Base-by-base conservation (phyloP, 2,113 vertebrate genomes). In the Orycteropus afer region DNA sequence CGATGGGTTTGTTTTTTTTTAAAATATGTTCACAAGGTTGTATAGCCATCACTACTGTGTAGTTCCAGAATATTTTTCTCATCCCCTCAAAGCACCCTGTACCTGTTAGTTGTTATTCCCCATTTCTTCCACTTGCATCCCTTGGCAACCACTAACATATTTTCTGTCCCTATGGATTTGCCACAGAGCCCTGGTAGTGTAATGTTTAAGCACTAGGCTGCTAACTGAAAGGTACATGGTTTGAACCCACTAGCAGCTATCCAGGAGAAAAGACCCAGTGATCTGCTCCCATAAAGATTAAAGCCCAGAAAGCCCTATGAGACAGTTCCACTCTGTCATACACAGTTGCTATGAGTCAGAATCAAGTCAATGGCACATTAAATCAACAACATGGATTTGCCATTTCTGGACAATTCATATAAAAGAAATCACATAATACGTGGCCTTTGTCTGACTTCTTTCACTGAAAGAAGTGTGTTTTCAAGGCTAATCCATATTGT, bases 61-160 rank as follows among this genome's bases (percentile, higher is more conserved):
- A 59, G 77, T 69, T 15, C 59, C 78, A 57, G 82, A 79, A 8
- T 27, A 7, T 25, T 55, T 37, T 23, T 57, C 18, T 42, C 42
- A 69, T 53, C 29, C 59, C 3, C 29, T 51, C 2, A 0, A 59
- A 87, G n/a, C 77, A 29, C 47, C 2, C 29, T 5, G 37, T 12
- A 29, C 27, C 2, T 7, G 7, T 29, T 61, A 51, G 12, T 10
- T 51, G 23, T 78, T 12, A 57, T 9, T 74, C 20, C 22, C 37
- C 4, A 1, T 0, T 40, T 3, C 8, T 25, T 27, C 3, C 29
- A 4, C 2, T 20, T 17, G 4, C 45, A 34, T 34, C 3, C 29
- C 8, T 32, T 80, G 51, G n/a, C 86, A 93, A 57, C 34, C 40
- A 18, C 47, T 78, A 55, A 45, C n/a, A 40, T 51, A 37, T 14